These are phyloP conservation scores for Diadophis punctatus DNA, from an alignment of 2,113 vertebrate genomes.

Conservation along the genomic window DNA sequence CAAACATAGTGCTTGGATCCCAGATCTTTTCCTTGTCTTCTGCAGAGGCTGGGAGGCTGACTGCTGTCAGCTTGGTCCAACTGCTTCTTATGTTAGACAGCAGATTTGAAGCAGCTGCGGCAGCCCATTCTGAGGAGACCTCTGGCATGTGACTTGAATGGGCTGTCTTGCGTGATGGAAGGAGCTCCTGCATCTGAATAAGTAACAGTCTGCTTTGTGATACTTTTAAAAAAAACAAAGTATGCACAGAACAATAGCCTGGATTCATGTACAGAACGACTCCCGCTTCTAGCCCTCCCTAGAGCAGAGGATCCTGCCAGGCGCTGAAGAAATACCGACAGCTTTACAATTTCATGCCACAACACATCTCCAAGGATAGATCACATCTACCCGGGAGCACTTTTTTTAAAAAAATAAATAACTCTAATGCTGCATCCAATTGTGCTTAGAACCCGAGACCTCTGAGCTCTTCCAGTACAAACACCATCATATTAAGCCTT, in stretches of 20 bases:
- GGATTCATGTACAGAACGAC: slow-evolving; percentile 72
- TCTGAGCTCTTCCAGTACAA: slow-evolving; percentile 59
- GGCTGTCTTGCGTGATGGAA: slow-evolving; percentile 71
- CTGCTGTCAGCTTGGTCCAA: slow-evolving; percentile 67
- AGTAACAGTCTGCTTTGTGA: slow-evolving; percentile 72
- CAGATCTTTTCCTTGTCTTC: slow-evolving; percentile 74
- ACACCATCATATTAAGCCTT: slow-evolving; percentile 68
- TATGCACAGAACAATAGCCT: slow-evolving; percentile 84
- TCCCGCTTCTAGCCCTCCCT: slow-evolving; percentile 13
- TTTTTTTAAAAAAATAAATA: not conserved
- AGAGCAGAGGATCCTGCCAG: slow-evolving; percentile 47
- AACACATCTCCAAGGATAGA: slow-evolving; percentile 69
- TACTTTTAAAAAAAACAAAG: slow-evolving; percentile 76
- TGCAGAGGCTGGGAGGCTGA: slow-evolving; percentile 56
- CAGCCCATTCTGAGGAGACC: slow-evolving; percentile 79
- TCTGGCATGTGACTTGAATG: slow-evolving; percentile 80
- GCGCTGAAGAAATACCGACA: slow-evolving; percentile 26
- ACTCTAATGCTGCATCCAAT: slow-evolving; percentile 62
- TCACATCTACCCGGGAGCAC: slow-evolving; percentile 57
- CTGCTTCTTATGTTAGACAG: slow-evolving; percentile 74
- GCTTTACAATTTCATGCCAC: slow-evolving; percentile 58
- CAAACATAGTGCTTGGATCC: slow-evolving; percentile 68
- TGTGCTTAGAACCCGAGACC: slow-evolving; percentile 56
- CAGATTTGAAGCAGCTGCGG: slow-evolving; percentile 77
- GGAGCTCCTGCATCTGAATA: slow-evolving; percentile 79